A percentile compares a stretch with the other conserved stretches of the same genome.
These are phyloP conservation scores for Sebastes cheni DNA, from an alignment of 2,797 vertebrate genomes.

Conservation along the genomic window DNA sequence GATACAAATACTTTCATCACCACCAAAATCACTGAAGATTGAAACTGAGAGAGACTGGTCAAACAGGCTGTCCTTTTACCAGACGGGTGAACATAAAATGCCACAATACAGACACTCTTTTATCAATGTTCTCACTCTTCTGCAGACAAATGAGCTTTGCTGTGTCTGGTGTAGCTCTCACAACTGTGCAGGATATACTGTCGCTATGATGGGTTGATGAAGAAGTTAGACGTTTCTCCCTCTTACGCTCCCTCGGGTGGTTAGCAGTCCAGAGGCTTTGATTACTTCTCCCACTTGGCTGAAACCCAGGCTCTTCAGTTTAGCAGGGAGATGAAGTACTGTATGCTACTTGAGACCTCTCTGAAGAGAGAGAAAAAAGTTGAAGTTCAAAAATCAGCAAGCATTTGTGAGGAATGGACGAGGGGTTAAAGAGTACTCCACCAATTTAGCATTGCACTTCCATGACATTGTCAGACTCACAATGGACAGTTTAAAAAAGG, in stretches of 20 bases:
- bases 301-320: not conserved
- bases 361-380: not conserved
- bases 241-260: not conserved
- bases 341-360: not conserved
- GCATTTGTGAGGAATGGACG: not conserved
- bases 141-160: not conserved
- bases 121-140: not conserved
- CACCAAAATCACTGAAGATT: not conserved
- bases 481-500: not conserved
- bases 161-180: not conserved
- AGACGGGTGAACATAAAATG: not conserved
- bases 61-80: not conserved
- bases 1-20: not conserved
- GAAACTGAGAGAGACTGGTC: not conserved
- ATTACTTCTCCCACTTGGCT: not conserved
- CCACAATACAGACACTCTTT: not conserved
- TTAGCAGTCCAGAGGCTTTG: not conserved
- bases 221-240: not conserved
- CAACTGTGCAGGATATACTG: not conserved
- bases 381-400: constrained; percentile 4
- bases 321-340: not conserved
- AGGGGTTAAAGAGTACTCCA: not conserved
- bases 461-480: not conserved
- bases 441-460: not conserved
- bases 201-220: not conserved